These are phyloP conservation scores for Tachycineta bicolor DNA, from an alignment of 2,113 vertebrate species.

Conservation along the genomic window DNA sequence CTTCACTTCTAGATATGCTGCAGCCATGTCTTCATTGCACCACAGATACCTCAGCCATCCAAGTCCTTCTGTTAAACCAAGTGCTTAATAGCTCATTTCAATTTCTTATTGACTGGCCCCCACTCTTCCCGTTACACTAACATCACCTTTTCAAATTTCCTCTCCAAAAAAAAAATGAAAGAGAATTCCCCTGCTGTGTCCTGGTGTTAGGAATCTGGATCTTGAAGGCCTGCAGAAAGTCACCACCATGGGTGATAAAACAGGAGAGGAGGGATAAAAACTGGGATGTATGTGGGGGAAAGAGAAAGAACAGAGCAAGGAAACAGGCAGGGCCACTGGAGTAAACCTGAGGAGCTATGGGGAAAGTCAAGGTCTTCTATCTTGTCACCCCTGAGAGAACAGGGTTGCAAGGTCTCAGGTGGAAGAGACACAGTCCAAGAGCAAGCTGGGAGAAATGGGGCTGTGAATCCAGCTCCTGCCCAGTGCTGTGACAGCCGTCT, in stretches of 20 bases:
- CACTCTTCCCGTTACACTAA: fast-evolving
- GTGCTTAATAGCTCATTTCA: neutral
- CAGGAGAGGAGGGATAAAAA: neutral
- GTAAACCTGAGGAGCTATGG: neutral
- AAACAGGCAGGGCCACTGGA: neutral
- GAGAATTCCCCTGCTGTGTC: neutral
- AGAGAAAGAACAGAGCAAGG: neutral
- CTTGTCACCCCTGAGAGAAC: neutral
- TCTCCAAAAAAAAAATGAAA: neutral
- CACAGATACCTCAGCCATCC: fast-evolving
- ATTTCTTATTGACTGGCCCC: neutral
- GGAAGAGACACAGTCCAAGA: neutral
- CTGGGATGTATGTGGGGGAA: neutral
- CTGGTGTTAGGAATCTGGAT: neutral
- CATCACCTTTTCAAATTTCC: neutral
- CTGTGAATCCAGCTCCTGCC: neutral
- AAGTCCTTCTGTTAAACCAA: neutral
- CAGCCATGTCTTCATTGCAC: neutral
- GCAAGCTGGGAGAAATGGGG: neutral
- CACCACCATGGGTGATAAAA: fast-evolving
- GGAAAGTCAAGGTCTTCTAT: neutral
- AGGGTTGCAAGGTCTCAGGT: neutral
- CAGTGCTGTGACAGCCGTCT: neutral
- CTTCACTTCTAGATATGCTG: neutral
- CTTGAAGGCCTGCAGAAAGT: neutral